phyloP scores from a whole-genome alignment of 2,797 vertebrate species.

The Hozukius guyotensis region DNA sequence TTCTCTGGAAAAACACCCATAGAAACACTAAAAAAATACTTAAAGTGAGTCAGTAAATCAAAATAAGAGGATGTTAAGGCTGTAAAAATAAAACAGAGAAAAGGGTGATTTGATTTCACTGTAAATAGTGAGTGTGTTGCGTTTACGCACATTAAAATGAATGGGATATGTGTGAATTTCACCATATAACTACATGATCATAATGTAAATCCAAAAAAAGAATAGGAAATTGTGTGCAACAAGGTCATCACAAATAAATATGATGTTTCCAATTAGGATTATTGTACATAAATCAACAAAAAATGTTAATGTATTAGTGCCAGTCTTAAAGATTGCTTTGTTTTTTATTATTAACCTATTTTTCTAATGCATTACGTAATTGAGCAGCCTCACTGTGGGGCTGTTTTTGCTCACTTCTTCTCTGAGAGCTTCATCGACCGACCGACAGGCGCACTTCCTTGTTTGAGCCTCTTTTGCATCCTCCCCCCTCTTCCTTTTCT shows the following conservation, averaged over 20 bases:
- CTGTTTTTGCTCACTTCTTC: conserved; percentile 58
- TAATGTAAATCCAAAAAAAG: fast-evolving
- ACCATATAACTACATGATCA: too few relatives aligned
- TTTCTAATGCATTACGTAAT: conserved; percentile 79
- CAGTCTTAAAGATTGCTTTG: fast-evolving
- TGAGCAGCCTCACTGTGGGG: conserved; percentile 41
- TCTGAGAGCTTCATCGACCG: conserved; percentile 44
- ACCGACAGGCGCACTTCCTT: conserved; percentile 75
- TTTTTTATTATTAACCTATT: conserved; percentile 14
- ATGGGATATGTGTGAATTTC: fast-evolving
- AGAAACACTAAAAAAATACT: neutral
- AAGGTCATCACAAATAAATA: neutral
- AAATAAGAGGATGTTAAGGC: fast-evolving
- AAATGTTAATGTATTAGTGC: fast-evolving
- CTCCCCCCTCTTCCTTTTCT: too few relatives aligned
- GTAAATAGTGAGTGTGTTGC: neutral
- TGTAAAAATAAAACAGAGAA: neutral
- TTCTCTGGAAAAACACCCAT: neutral
- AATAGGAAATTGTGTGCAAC: fast-evolving
- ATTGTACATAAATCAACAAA: fast-evolving
- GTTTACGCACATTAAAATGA: neutral
- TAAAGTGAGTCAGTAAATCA: too few relatives aligned
- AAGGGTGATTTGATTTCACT: neutral
- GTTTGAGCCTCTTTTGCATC: conserved; percentile 46
- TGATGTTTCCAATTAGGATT: fast-evolving